Conservation (phyloP, 2,888 invertebrate genomes). For the Scaptodrosophila latifasciaeformis region DNA sequence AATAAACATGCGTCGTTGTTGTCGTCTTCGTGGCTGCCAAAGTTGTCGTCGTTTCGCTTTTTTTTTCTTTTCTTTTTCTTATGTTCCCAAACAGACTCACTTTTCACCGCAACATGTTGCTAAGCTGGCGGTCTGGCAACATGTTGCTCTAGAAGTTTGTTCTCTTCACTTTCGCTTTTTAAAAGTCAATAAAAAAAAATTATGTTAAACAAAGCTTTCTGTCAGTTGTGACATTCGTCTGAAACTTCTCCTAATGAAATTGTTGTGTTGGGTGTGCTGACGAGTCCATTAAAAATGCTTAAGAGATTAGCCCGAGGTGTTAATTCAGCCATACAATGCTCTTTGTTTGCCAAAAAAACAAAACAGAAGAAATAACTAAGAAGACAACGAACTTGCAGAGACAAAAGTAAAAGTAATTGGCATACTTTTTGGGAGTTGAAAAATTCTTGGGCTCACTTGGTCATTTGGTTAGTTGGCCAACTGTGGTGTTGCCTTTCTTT, state of each 20-base stretch:
- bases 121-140: constrained; percentile 51
- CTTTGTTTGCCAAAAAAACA: constrained; percentile 12
- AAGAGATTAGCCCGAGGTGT: constrained; percentile 41
- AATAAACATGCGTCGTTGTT: constrained; percentile 39
- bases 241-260: neutral
- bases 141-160: constrained; percentile 28
- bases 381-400: constrained; percentile 48
- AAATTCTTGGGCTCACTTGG: too few relatives aligned
- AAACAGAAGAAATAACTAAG: constrained; percentile 8
- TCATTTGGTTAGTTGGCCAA: constrained; percentile 25
- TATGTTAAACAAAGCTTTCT: too few relatives aligned
- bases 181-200: too few relatives aligned
- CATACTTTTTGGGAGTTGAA: too few relatives aligned
- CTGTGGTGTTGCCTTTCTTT: neutral
- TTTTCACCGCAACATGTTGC: constrained; percentile 1
- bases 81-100: constrained; percentile 7
- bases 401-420: too few relatives aligned
- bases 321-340: too few relatives aligned
- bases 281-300: constrained; percentile 19
- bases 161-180: constrained; percentile 2
- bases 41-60: constrained; percentile 58
- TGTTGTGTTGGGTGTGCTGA: too few relatives aligned
- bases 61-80: constrained; percentile 30
- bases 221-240: constrained; percentile 23
- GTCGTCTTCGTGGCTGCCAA: neutral